Percentiles rank a stretch among this genome's conserved stretches.
Conservation (phyloP, 2,113 vertebrate species). For the Amphilophus citrinellus region DNA sequence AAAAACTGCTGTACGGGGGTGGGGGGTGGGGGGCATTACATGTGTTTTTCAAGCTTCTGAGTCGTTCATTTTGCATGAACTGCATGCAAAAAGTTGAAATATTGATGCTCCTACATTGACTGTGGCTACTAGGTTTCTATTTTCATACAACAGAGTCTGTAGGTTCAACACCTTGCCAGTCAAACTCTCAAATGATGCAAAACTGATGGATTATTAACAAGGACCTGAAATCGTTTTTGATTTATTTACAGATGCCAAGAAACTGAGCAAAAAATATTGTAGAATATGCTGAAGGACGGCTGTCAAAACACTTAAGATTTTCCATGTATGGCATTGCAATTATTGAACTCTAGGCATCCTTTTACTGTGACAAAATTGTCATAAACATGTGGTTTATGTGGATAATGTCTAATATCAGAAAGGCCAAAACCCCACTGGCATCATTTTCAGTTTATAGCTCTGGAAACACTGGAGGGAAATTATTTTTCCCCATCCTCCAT, state of each 20-base stretch:
- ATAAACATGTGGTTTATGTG: not conserved
- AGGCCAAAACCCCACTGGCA: not conserved
- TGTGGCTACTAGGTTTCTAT: conserved; percentile 21
- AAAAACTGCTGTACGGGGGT: not conserved
- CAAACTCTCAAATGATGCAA: not conserved
- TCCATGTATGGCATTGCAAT: not conserved
- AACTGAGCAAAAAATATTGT: not conserved
- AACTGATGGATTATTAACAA: not conserved
- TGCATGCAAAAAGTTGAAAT: conserved; percentile 49
- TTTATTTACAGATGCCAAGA: not conserved
- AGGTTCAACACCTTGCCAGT: not conserved
- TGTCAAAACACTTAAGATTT: not conserved
- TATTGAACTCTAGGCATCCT: not conserved
- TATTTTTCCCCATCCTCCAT: not conserved
- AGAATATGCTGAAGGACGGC: not conserved
- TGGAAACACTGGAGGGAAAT: not conserved
- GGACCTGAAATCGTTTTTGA: not conserved
- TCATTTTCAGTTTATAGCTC: not conserved
- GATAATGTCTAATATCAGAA: conserved; percentile 5
- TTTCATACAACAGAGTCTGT: conserved; percentile 28
- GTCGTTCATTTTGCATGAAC: conserved; percentile 55
- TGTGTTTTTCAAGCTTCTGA: not conserved
- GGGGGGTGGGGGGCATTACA: not conserved
- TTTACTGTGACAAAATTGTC: not conserved
- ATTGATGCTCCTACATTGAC: conserved; percentile 52